A percentile compares a stretch with the other conserved stretches of the same genome.
Conservation (phyloP, 2,113 vertebrate genomes). For the Tinamus guttatus region DNA sequence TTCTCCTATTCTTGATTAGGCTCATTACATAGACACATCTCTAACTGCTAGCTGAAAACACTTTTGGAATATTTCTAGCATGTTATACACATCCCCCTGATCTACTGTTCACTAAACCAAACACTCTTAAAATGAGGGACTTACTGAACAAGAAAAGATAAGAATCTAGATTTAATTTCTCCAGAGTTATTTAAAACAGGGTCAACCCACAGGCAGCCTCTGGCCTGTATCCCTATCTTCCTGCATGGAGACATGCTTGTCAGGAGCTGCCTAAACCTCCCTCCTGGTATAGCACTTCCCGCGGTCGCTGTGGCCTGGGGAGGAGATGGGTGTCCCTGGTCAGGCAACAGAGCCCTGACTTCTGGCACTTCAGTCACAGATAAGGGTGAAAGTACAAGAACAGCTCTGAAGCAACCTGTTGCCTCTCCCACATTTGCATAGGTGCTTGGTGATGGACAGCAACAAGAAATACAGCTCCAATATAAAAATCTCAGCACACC, state of each 20-base stretch:
- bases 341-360: neutral
- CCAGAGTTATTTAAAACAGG: neutral
- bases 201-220: neutral
- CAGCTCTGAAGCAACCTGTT: neutral
- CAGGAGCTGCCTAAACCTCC: neutral
- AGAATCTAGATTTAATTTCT: neutral
- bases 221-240: neutral
- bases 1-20: neutral
- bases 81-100: neutral
- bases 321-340: neutral
- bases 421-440: neutral
- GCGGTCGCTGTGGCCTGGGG: neutral
- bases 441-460: neutral
- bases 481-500: too few species aligned
- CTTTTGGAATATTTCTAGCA: neutral
- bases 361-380: neutral
- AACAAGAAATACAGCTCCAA: neutral
- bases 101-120: neutral
- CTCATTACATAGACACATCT: neutral
- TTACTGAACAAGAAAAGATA: neutral
- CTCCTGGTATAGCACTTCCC: neutral
- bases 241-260: neutral
- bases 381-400: neutral
- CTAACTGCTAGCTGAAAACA: neutral
- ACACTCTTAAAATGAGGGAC: neutral